Base-by-base conservation (phyloP, 2,797 vertebrate genomes). In the Hydrocynus forskahlii region DNA sequence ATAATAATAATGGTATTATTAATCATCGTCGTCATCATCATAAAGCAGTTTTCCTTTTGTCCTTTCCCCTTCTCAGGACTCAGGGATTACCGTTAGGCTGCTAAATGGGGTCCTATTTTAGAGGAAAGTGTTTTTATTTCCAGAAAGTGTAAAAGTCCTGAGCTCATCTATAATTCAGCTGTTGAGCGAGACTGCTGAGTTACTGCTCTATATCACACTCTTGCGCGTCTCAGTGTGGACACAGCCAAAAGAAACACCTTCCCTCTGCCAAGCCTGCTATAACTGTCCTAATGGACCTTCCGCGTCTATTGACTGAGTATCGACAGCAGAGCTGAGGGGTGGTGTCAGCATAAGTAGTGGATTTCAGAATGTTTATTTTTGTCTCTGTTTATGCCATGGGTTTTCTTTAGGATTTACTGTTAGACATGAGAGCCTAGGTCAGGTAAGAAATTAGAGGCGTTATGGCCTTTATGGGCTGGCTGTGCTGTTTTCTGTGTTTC, bases 91-190 rank as follows among this genome's bases (percentile, higher is more conserved):
- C 82, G 83, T 84, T 89, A 82, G 88, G 84, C 0, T 9, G 14
- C n/a, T 43, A 5, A 57, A 23, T 10, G 48, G 19, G 2, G 64
- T 35, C 86, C 90, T 89, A 87, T 88, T 86, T 89, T 50, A 85
- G 80, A 84, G 29, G 16, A 75, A 13, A 19, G 86, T 83, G 85
- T 84, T 81, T 86, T 85, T 91, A 85, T 89, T 92, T 88, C 88
- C 90, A 92, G 91, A 92, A 93, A 85, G 1, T 86, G 69, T 83
- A 84, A 82, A 45, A 83, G 75, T 64, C 59, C 48, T 67, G 72
- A 70, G 59, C 84, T 79, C 84, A 85, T 87, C 80, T 81, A 85
- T 87, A 78, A 89, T 88, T 87, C 81, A 86, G 45, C 62, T 43
- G 43, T 45, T 74, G 40, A 57, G 52, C 29, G 59, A 80, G 79